phyloP scores from a whole-genome alignment of 2,797 vertebrate genomes.

The Argentina silus region DNA sequence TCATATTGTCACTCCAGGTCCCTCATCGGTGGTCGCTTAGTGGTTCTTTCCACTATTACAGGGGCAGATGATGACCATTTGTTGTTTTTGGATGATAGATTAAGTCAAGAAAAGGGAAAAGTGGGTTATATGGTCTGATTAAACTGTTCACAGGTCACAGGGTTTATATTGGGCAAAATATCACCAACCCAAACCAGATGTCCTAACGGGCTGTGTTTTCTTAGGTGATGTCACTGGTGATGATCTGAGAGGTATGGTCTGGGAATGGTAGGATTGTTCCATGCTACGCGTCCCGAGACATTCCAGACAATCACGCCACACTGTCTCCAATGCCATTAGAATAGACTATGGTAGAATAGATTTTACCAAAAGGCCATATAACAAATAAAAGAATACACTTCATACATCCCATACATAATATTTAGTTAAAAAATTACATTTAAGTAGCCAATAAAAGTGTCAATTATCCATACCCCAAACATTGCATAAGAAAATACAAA shows the following conservation, averaged over 20 bases:
- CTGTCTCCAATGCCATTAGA: neutral
- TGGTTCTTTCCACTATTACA: neutral
- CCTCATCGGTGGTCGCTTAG: neutral
- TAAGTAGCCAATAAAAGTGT: neutral
- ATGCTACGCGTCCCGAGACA: neutral
- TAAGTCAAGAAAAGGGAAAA: conserved; percentile 15
- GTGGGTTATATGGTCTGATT: conserved; percentile 17
- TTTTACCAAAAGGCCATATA: neutral
- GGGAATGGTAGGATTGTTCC: neutral
- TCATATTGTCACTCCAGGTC: neutral
- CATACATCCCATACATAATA: neutral
- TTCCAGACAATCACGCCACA: neutral
- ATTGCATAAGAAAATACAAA: neutral
- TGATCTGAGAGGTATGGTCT: conserved; percentile 4
- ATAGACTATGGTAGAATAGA: neutral
- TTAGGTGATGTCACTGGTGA: conserved; percentile 16
- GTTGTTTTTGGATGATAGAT: conserved; percentile 30
- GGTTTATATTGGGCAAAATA: conserved; percentile 11
- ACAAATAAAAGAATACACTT: neutral
- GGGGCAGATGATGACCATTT: neutral
- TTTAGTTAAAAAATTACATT: neutral
- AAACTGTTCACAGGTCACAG: conserved; percentile 11
- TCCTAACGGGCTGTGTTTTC: neutral
- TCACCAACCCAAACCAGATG: conserved; percentile 26
- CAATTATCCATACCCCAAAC: neutral